These are phyloP conservation scores for Orchesella flavescens DNA, from an alignment of 2,888 invertebrate species.

Conservation along the genomic window DNA sequence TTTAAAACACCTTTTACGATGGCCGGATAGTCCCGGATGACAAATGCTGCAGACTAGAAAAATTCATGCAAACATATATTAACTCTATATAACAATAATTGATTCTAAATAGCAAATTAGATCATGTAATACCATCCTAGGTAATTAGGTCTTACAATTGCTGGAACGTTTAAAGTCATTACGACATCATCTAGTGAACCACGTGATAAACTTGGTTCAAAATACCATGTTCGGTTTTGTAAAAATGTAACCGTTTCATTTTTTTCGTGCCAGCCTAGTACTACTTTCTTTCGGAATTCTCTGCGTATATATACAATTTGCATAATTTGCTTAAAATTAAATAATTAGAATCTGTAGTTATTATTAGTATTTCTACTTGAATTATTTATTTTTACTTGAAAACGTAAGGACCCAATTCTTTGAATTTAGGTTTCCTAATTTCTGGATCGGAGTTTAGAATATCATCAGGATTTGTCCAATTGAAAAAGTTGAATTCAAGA, in stretches of 20 bases:
- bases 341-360: neutral
- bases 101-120: too few species aligned
- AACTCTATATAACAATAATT: too few species aligned
- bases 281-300: constrained; percentile 74
- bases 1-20: constrained; percentile 77
- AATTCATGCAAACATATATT: neutral
- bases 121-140: too few species aligned
- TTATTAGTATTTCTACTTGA: neutral
- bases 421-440: constrained; percentile 67
- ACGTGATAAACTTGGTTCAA: constrained; percentile 81
- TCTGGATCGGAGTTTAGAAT: constrained; percentile 75
- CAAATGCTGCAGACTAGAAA: constrained; percentile 80
- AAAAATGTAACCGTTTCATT: constrained; percentile 86
- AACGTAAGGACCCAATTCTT: constrained; percentile 81
- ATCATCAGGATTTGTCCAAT: constrained; percentile 85
- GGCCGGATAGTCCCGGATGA: constrained; percentile 75
- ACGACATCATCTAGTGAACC: constrained; percentile 82
- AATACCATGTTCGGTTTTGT: constrained; percentile 84
- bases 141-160: constrained; percentile 85
- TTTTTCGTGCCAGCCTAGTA: constrained; percentile 79
- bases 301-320: constrained; percentile 73
- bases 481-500: constrained; percentile 83
- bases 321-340: constrained; percentile 58
- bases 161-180: constrained; percentile 85
- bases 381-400: constrained; percentile 77